Base-by-base conservation (phyloP, 37 sponge, comb jelly and placozoan genomes). In the Chondrilla cf. caribensis region DNA sequence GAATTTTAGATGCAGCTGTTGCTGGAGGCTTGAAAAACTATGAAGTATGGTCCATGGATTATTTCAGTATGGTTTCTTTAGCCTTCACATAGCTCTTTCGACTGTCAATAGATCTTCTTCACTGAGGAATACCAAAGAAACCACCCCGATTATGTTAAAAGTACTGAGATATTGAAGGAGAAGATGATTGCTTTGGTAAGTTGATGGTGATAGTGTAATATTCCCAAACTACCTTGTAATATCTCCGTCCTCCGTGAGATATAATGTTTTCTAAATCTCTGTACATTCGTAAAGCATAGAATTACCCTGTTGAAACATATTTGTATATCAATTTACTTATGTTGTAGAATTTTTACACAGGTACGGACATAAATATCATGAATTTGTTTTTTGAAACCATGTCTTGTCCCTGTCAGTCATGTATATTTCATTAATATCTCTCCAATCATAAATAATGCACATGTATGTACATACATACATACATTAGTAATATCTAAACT, bases 1-100 rank as follows among this genome's bases (percentile, higher is more conserved):
- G 93, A 40, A 87, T 91, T 19, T 67, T 93, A 51, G 94, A 93
- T 85, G 94, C 94, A 35, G 94, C 94, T 43, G 94, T 93, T 24
- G 79, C 90, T 47, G 94, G 94, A 3, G 94, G 94, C 31, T 82
- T 93, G 22, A 84, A 84, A 82, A 89, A 87, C 37, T 93, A 89
- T 75, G 90, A 93, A 58, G 92, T 87, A 51, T n/a, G 85, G 47
- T 29, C 1, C 25, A 9, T 5, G 15, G 3, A 5, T 8, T 37
- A 24, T 15, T 32, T n/a, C n/a, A n/a, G 66, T 65, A 65, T 18
- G 7, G 8, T 21, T 32, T 15, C 22, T 38, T 11, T n/a, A 44
- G 2, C 9, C 54, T 77, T 21, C 78, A 33, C 18, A 51, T 54
- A n/a, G 29, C 22, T 11, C 75, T 70, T 54, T 68, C 15, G 38